Percentiles rank a stretch among this genome's conserved stretches.
Conservation (phyloP, 2,797 vertebrate species). For the Lerista edwardsae region DNA sequence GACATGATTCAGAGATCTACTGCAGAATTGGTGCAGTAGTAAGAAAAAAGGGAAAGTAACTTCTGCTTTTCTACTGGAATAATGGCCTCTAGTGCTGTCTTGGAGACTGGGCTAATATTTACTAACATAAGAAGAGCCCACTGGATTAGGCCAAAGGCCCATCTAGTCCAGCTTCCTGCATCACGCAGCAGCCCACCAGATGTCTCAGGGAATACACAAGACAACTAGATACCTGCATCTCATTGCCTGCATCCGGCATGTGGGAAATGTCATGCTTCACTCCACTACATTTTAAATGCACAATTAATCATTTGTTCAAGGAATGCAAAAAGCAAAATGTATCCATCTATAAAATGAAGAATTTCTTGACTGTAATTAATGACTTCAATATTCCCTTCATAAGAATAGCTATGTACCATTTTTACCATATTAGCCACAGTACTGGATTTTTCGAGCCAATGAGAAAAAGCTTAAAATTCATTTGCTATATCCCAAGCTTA, state of each 20-base stretch:
- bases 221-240: too few species aligned
- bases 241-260: too few species aligned
- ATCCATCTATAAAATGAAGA: neutral
- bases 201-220: too few species aligned
- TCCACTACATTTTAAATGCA: slow-evolving; percentile 44
- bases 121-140: too few species aligned
- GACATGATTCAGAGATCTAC: neutral
- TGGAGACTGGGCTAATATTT: neutral
- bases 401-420: neutral
- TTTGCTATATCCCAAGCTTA: neutral
- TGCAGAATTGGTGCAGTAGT: neutral
- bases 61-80: neutral
- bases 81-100: neutral
- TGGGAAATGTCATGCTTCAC: slow-evolving; percentile 42
- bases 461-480: neutral
- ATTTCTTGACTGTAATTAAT: slow-evolving; percentile 21
- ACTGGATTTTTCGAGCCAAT: neutral
- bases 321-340: slow-evolving; percentile 35
- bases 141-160: too few species aligned
- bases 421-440: neutral
- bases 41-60: neutral
- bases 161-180: too few species aligned
- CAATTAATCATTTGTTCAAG: slow-evolving; percentile 56
- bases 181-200: too few species aligned
- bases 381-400: neutral